Evolutionary conservation across 2,113 vertebrate species (phyloP), one percentile per base, ranked within the genome.

Genomic region (Bufo bufo): DNA sequence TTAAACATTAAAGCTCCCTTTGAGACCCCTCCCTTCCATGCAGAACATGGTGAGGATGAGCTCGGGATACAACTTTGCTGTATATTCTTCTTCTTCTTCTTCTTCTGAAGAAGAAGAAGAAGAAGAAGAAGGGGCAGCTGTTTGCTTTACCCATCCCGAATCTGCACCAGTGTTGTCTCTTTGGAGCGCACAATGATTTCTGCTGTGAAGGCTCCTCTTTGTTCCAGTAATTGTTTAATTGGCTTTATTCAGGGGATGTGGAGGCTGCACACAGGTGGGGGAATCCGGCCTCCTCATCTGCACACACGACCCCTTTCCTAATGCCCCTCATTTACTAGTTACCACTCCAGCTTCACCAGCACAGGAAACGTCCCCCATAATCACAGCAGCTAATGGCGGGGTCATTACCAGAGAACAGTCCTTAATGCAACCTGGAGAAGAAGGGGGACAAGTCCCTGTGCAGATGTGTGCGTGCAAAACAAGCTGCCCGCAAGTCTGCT

Each of bases 171-270:
- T 71, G 43, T 63, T 52, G 52, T 82, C 17, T 82, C 77, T 87
- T n/a, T 78, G 20, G 54, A 56, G 58, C 20, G 33, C 82, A 78
- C 87, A 78, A 59, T 84, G 72, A 56, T 78, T 50, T 65, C 43
- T 69, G 66, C 66, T 49, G n/a, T 77, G 47, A 74, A 69, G 47
- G 75, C 4, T 69, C 74, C 50, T 33, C 74, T 89, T 89, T 89
- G 82, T 89, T 61, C 54, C 74, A 69, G 65, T 89, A 89, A 89
- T 89, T 77, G 87, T 89, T 89, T 78, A 56, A 84, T 89, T 89
- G 66, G 72, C 85, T 87, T 14, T 87, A 66, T 80, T 87, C 16
- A 58, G 71, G 71, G 56, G 74, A 59, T 59, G 63, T 61, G 56
- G 47, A 56, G 74, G 47, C 77, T 78, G n/a, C 61, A 66, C 74